phyloP scores from a whole-genome alignment of 1,140 invertebrate species.

The Macrobrachium nipponense region DNA sequence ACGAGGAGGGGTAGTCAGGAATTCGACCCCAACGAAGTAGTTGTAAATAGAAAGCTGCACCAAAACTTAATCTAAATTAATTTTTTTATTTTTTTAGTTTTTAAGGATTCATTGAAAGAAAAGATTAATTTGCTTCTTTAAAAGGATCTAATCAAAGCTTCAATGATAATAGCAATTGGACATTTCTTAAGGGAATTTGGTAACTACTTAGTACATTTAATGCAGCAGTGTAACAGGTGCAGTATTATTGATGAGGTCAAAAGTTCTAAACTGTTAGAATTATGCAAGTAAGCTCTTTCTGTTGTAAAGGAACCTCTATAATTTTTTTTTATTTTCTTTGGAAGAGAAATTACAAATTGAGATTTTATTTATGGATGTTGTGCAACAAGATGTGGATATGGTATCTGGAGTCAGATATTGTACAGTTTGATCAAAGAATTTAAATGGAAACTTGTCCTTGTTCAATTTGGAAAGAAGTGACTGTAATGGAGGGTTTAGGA shows the following conservation, averaged over 20 bases:
- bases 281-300: too few species aligned
- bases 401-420: constrained; percentile 34
- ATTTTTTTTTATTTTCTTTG: too few species aligned
- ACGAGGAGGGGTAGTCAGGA: constrained; percentile 49
- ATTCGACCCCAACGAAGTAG: constrained; percentile 48
- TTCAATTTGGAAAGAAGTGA: constrained; percentile 43
- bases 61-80: neutral
- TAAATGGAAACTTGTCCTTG: constrained; percentile 42
- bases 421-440: constrained; percentile 1
- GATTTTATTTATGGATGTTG: constrained; percentile 5
- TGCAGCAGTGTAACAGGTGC: too few species aligned
- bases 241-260: too few species aligned
- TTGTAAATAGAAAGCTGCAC: constrained; percentile 9
- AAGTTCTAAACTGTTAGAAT: too few species aligned
- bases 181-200: neutral
- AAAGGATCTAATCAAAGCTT: constrained; percentile 48
- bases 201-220: too few species aligned
- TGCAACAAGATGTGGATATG: neutral
- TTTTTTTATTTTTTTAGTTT: too few species aligned
- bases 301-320: too few species aligned
- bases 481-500: constrained; percentile 43
- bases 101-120: too few species aligned
- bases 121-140: constrained; percentile 20
- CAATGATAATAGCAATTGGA: constrained; percentile 34
- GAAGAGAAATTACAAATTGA: neutral